Base-by-base conservation (phyloP, 2,797 vertebrate species). In the Muraenolepis orangiensis region DNA sequence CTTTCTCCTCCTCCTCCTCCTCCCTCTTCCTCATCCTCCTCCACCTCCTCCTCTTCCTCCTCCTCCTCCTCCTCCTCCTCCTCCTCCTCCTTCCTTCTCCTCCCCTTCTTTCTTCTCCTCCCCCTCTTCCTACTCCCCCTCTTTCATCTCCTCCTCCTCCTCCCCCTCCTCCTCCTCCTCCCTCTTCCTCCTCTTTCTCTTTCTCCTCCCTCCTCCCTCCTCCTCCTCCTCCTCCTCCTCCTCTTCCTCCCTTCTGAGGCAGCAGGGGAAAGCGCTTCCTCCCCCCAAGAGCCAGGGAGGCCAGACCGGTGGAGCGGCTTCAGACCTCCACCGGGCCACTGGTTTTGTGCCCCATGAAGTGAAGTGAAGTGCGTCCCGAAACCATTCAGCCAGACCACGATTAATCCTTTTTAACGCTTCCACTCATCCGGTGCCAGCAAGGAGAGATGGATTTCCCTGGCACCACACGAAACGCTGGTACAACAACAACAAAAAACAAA, bases 231-330 rank as follows among this genome's bases (percentile, higher is more conserved):
- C 83, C 74, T 86, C 85, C 82, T n/a, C n/a, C n/a, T n/a, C n/a
- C n/a, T n/a, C n/a, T n/a, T n/a, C n/a, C n/a, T n/a, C n/a, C 89
- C 86, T 92, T 92, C 87, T 91, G 88, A 92, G 89, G 91, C 88
- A 90, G 78, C 81, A 86, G 85, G 85, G 85, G 89, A 90, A 74
- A 69, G 78, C 73, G 77, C 81, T 91, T 93, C 89, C 87, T 90
- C 92, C 90, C 90, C 90, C 75, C 14, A 85, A 87, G 90, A 82
- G 81, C 86, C 85, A 83, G 84, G 85, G 84, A 87, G 91, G 91
- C 86, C 87, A 87, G 90, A 84, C 81, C 82, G 82, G 82, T 83
- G 81, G 88, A 87, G 89, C 89, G 81, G 85, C 90, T 90, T 91
- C 86, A 87, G 90, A 92, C 89, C 90, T 91, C 93, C 89, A 91